A percentile compares a stretch with the other conserved stretches of the same genome.
Evolutionary conservation across 1,140 invertebrate genomes (phyloP).

Genomic region (Heliothis virescens): DNA sequence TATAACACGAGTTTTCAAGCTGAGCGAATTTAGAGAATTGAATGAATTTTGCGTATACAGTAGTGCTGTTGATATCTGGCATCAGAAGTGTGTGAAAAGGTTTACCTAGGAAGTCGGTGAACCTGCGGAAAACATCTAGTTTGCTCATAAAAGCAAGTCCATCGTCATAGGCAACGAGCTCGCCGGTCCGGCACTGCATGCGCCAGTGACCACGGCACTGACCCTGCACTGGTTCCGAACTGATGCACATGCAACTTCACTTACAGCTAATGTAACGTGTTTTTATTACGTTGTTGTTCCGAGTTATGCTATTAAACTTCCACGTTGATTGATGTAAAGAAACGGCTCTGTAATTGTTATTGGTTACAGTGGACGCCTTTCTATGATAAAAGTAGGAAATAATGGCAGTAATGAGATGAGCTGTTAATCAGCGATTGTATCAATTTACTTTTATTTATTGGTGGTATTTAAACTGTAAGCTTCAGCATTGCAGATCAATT

Average conservation of each 20-base stretch:
- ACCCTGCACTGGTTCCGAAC: conserved; percentile 74
- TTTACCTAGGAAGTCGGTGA: no score
- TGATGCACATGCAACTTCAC: conserved; percentile 65
- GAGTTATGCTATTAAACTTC: conserved; percentile 32
- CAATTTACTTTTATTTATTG: neutral
- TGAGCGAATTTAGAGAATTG: neutral
- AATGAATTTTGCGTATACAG: neutral
- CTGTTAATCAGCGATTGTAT: neutral
- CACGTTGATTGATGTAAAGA: neutral
- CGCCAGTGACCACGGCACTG: conserved; percentile 72
- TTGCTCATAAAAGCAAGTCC: conserved; percentile 15
- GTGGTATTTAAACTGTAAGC: no score
- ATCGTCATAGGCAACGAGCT: conserved; percentile 13
- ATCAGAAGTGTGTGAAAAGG: no score
- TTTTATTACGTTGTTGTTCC: conserved; percentile 8
- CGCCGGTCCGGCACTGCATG: conserved; percentile 56
- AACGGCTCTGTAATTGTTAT: neutral
- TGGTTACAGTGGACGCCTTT: neutral
- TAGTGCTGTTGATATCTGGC: no score
- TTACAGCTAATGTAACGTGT: conserved; percentile 35
- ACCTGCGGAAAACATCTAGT: neutral
- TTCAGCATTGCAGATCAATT: no score
- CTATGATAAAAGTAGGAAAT: neutral
- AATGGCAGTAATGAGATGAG: neutral
- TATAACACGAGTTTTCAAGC: neutral